Percentiles rank a stretch among this genome's conserved stretches.
phyloP scores from a whole-genome alignment of 2,888 invertebrate genomes.

The Pseudanteris insignis region DNA sequence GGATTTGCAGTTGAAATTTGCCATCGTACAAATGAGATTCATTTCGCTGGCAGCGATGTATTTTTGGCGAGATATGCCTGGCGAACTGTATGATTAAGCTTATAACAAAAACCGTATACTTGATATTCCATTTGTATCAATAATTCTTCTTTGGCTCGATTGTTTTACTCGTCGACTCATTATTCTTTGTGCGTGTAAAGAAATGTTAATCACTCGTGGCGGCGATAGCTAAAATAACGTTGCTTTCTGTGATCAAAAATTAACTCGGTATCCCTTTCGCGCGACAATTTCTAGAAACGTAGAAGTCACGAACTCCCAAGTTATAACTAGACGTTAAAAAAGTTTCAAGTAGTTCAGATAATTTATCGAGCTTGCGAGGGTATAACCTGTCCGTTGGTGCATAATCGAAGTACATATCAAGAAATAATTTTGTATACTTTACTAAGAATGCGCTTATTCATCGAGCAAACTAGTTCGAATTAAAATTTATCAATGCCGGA shows the following conservation, averaged over 20 bases:
- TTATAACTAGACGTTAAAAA: slow-evolving; percentile 34
- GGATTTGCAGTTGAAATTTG: slow-evolving; percentile 30
- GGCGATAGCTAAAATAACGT: too few relatives aligned
- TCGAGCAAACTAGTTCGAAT: too few relatives aligned
- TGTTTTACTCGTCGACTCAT: slow-evolving; percentile 8
- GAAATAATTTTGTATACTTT: slow-evolving; percentile 3
- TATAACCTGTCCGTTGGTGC: slow-evolving; percentile 14
- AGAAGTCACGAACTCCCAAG: slow-evolving; percentile 32
- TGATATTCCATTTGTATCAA: slow-evolving; percentile 21
- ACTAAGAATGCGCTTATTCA: too few relatives aligned
- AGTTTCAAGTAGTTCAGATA: slow-evolving; percentile 33
- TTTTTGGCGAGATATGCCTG: slow-evolving; percentile 33
- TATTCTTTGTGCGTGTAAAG: background rate
- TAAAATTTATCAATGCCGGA: too few relatives aligned
- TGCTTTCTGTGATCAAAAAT: slow-evolving; percentile 20
- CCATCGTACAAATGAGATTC: slow-evolving; percentile 20
- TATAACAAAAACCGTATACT: slow-evolving; percentile 17
- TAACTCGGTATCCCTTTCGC: slow-evolving; percentile 10
- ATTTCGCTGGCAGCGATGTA: slow-evolving; percentile 33
- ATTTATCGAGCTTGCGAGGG: slow-evolving; percentile 24
- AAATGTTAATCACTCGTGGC: too few relatives aligned
- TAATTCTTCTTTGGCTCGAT: slow-evolving; percentile 7
- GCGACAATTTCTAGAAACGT: slow-evolving; percentile 13
- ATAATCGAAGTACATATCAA: slow-evolving; percentile 8
- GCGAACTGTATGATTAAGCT: slow-evolving; percentile 21